phyloP scores from a whole-genome alignment of 2,888 invertebrate species.

The Sepiola atlantica region DNA sequence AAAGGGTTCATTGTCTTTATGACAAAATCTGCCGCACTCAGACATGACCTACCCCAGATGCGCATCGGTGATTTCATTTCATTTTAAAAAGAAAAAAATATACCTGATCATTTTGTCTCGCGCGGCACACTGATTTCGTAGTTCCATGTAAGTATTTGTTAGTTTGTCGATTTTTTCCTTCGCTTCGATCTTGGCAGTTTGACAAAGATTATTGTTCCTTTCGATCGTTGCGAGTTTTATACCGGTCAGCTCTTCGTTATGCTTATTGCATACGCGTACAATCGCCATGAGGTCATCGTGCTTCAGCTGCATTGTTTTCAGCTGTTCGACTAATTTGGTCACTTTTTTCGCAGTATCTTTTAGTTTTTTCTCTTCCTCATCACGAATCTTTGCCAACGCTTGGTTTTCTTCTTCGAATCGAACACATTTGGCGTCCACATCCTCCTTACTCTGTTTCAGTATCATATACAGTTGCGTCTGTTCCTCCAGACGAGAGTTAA shows the following conservation, averaged over 20 bases:
- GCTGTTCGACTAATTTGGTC: background rate
- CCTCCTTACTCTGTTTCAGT: background rate
- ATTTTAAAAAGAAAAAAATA: background rate
- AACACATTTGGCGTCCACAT: background rate
- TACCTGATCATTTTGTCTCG: background rate
- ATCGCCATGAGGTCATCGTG: background rate
- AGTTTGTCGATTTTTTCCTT: background rate
- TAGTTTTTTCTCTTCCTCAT: background rate
- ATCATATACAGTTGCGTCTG: background rate
- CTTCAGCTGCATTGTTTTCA: background rate
- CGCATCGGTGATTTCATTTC: too few relatives aligned
- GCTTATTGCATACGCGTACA: background rate
- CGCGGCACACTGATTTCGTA: background rate
- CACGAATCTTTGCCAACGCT: background rate
- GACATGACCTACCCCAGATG: too few relatives aligned
- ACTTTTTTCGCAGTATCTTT: background rate
- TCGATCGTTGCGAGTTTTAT: background rate
- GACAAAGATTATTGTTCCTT: background rate
- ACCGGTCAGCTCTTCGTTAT: background rate
- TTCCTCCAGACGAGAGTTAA: background rate
- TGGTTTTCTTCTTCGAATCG: background rate
- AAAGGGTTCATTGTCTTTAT: too few relatives aligned
- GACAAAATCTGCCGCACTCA: too few relatives aligned
- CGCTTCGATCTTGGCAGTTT: background rate
- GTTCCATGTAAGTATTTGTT: background rate